phyloP scores from a whole-genome alignment of 1,140 invertebrate species.

The Aphelinus atriplicis region DNA sequence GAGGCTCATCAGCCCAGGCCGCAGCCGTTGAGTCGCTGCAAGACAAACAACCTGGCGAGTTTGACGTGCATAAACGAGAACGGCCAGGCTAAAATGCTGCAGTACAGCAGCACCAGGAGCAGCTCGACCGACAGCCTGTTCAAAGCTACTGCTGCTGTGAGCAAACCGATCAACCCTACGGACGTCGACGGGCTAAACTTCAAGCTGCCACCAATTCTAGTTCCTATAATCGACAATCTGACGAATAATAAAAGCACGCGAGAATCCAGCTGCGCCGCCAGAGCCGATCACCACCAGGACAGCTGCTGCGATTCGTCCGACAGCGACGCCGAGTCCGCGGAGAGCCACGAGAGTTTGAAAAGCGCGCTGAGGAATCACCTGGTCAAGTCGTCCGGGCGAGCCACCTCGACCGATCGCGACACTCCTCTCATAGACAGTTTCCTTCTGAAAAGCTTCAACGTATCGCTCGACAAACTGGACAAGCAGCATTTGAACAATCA shows the following conservation, averaged over 20 bases:
- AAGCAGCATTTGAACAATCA: slow-evolving; percentile 36
- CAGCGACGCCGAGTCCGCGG: slow-evolving; percentile 55
- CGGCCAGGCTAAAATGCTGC: slow-evolving; percentile 52
- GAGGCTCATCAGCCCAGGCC: slow-evolving; percentile 46
- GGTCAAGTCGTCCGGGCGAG: slow-evolving; percentile 41
- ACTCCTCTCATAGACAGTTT: too few species aligned
- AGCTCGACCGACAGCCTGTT: slow-evolving; percentile 55
- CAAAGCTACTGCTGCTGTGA: not conserved
- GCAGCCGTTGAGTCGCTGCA: slow-evolving; percentile 44
- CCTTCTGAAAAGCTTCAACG: too few species aligned
- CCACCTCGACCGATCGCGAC: too few species aligned
- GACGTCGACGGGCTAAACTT: slow-evolving; percentile 57
- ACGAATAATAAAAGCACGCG: slow-evolving; percentile 64
- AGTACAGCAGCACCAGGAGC: slow-evolving; percentile 53
- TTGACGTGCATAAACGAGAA: slow-evolving; percentile 59
- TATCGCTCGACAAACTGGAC: not conserved
- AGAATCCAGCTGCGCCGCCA: slow-evolving; percentile 50
- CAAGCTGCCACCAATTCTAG: slow-evolving; percentile 75
- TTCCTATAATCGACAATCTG: slow-evolving; percentile 69
- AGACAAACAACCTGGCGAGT: slow-evolving; percentile 53
- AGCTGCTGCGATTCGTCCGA: slow-evolving; percentile 40
- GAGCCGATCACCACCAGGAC: slow-evolving; percentile 2
- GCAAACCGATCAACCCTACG: slow-evolving; percentile 41
- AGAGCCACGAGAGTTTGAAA: slow-evolving; percentile 55
- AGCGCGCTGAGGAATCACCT: slow-evolving; percentile 51